Evolutionary conservation across 35 echinoderm and acorn worm genomes (phyloP), one percentile per base, ranked within the genome.

Genomic region (Heliocidaris erythrogramma): DNA sequence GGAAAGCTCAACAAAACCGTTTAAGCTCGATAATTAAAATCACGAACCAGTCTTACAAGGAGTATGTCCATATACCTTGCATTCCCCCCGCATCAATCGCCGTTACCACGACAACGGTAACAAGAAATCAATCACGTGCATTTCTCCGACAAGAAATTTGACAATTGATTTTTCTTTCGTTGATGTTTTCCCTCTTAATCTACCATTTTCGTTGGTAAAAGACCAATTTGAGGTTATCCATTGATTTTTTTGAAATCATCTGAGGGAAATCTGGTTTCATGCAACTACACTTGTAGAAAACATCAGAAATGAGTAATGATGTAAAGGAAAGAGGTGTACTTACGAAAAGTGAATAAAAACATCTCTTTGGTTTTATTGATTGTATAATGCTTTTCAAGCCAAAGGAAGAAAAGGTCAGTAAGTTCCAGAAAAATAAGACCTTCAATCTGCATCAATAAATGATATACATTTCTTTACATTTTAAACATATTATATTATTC

Each of bases 21-120:
- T 89, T 89, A 89, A 89, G 87, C 87, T 32, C 87, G 87, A 89
- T 89, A 89, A 89, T 89, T 89, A 89, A 89, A 89, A 89, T 89
- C 87, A 89, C 87, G 87, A 89, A 89, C 87, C 87, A 47, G 87
- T 24, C 87, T 32, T 89, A 89, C 31, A 48, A 89, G 31, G 47
- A 32, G 11, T 21, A 89, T 47, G 31, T 78, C 18, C 27, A 7
- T 78, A 78, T 78, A 27, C 18, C 65, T 21, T 78, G 65, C 65
- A 78, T 78, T 78, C 65, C 65, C 21, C 5, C 65, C 65, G 65
- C 65, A 78, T 78, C 65, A 78, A 78, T 78, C 31, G 31, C 87
- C 31, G 87, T 89, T 48, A 13, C 87, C 87, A 32, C 31, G 87
- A 48, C 87, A 89, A 89, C 87, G 32, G 32, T 11, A 30, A n/a